Percentiles rank a stretch among this genome's conserved stretches.
phyloP scores from a whole-genome alignment of 2,888 invertebrate species.

The Poecilus cupreus region DNA sequence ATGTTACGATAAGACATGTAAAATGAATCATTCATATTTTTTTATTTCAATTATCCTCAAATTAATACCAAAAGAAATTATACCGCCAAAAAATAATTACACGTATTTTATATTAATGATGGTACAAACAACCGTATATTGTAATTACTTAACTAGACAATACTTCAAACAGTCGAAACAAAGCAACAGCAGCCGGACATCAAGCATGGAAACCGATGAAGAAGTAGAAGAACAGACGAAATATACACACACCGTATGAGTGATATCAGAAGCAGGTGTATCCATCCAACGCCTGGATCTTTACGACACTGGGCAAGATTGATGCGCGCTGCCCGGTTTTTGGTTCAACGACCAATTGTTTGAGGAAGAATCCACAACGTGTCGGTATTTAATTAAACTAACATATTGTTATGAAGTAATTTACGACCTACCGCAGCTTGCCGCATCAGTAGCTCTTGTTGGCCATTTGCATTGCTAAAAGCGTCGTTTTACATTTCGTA shows the following conservation, averaged over 20 bases:
- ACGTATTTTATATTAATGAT: conserved; percentile 13
- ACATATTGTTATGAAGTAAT: conserved; percentile 53
- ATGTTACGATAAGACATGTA: conserved; percentile 4
- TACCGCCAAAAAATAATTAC: conserved; percentile 5
- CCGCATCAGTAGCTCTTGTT: background rate
- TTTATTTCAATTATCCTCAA: conserved; percentile 18
- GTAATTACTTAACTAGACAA: conserved; percentile 19
- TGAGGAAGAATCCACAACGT: conserved; percentile 31
- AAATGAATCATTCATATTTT: conserved; percentile 7
- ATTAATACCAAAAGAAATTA: conserved; percentile 12
- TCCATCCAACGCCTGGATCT: conserved; percentile 17
- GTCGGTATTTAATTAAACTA: conserved; percentile 55
- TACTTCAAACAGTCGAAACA: conserved; percentile 18
- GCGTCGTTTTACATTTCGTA: conserved; percentile 34
- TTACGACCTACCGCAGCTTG: conserved; percentile 48
- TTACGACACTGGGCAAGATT: conserved; percentile 12
- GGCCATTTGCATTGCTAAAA: conserved; percentile 52
- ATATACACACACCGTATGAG: background rate
- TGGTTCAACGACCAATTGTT: conserved; percentile 51
- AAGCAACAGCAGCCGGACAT: conserved; percentile 21
- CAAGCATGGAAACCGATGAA: background rate
- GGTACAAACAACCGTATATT: background rate
- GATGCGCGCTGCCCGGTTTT: background rate
- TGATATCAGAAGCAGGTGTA: conserved; percentile 18
- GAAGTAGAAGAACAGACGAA: background rate